A percentile compares a stretch with the other conserved stretches of the same genome.
Evolutionary conservation across 2,797 vertebrate species (phyloP).

Genomic region (Tympanoctomys barrerae): DNA sequence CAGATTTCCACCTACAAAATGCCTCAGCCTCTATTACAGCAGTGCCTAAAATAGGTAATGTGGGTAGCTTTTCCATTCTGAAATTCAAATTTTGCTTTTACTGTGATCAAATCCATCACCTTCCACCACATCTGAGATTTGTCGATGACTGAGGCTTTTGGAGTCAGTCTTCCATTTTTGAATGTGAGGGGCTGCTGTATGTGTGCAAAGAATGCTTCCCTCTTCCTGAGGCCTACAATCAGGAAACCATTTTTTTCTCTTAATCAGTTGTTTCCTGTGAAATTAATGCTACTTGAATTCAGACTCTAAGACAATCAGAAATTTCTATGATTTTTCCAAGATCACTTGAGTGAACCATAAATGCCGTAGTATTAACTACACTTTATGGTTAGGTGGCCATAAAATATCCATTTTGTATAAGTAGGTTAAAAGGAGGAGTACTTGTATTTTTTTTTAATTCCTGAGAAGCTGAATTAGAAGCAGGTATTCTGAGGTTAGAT

Average conservation of each 20-base stretch:
- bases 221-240: background rate
- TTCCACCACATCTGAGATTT: background rate
- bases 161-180: background rate
- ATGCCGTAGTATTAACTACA: background rate
- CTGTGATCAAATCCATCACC: background rate
- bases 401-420: background rate
- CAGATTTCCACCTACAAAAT: background rate
- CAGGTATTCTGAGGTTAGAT: background rate
- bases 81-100: background rate
- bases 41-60: conserved; percentile 6
- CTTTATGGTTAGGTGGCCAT: background rate
- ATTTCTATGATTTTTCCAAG: background rate
- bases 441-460: background rate
- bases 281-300: background rate
- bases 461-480: background rate
- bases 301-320: background rate
- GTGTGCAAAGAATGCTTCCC: background rate
- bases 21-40: background rate
- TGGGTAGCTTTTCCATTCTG: background rate
- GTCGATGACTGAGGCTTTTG: background rate
- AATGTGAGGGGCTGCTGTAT: background rate
- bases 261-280: background rate
- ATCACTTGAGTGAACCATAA: background rate
- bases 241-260: background rate
- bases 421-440: background rate